Evolutionary conservation across 2,113 vertebrate species (phyloP).

Genomic region (Rhizomys pruinosus): DNA sequence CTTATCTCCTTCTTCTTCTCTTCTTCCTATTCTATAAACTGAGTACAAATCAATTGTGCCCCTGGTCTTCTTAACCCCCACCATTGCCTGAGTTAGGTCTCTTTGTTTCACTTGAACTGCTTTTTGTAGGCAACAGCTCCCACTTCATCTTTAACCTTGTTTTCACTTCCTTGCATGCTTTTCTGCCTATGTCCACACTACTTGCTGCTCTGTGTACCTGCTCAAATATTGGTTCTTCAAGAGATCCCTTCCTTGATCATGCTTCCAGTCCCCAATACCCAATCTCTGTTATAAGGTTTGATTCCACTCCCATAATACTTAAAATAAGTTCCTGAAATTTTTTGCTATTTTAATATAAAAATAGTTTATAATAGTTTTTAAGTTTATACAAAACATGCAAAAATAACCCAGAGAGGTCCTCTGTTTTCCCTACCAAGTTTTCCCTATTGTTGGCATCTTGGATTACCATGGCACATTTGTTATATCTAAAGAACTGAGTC

Average conservation of each 20-base stretch:
- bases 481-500: neutral
- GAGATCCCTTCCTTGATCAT: neutral
- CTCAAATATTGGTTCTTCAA: neutral
- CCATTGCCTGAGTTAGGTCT: neutral
- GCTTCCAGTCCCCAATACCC: neutral
- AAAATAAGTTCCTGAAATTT: neutral
- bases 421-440: neutral
- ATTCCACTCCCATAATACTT: neutral
- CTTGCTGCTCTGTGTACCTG: neutral
- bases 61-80: neutral
- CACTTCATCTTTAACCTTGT: neutral
- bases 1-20: neutral
- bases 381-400: conserved; percentile 13
- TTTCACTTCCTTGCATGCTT: neutral
- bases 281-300: neutral
- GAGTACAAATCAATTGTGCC: neutral
- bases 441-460: neutral
- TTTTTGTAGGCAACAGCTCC: neutral
- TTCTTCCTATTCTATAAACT: neutral
- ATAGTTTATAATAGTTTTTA: conserved; percentile 26
- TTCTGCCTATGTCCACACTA: neutral
- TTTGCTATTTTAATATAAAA: conserved; percentile 5
- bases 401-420: neutral
- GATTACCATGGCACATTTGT: neutral
- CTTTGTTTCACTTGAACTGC: neutral